phyloP scores from a whole-genome alignment of 2,797 vertebrate species.

The Sparidentex hasta region DNA sequence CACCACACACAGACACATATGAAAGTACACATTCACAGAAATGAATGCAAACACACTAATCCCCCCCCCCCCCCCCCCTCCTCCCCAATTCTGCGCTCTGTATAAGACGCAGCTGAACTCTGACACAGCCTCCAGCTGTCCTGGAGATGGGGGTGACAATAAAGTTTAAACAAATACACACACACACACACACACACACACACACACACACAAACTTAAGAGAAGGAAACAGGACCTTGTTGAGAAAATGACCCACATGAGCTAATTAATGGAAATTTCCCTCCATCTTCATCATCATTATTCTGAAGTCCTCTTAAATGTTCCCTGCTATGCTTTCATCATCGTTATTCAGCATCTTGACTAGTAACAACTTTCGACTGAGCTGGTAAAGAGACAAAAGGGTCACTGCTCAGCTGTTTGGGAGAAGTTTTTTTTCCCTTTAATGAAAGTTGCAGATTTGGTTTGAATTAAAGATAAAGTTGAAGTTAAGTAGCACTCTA shows the following conservation, averaged over 20 bases:
- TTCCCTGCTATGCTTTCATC: constrained; percentile 50
- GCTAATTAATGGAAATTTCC: constrained; percentile 66
- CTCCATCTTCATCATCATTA: constrained; percentile 54
- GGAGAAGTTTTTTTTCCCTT: constrained; percentile 11
- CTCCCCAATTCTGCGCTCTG: constrained; percentile 56
- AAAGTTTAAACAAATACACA: constrained; percentile 70
- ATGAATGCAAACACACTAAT: constrained; percentile 29
- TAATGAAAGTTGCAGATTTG: constrained; percentile 34
- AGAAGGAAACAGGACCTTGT: constrained; percentile 60
- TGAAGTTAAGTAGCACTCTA: constrained; percentile 1
- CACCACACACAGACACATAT: constrained; percentile 5
- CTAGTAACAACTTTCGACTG: constrained; percentile 14
- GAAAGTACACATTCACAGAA: constrained; percentile 24
- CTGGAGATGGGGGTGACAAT: constrained; percentile 70
- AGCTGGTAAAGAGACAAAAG: constrained; percentile 29
- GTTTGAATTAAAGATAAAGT: constrained; percentile 37
- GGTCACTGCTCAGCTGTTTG: constrained; percentile 31
- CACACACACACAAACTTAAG: constrained; percentile 30
- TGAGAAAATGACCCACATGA: constrained; percentile 61
- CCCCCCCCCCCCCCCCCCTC: constrained; percentile 13
- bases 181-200: constrained; percentile 16
- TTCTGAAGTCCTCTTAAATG: constrained; percentile 54
- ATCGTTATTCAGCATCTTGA: constrained; percentile 46
- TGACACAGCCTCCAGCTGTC: constrained; percentile 83
- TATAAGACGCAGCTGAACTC: constrained; percentile 80